phyloP scores from a whole-genome alignment of 2,113 vertebrate species.

The Siphamia tubifer region DNA sequence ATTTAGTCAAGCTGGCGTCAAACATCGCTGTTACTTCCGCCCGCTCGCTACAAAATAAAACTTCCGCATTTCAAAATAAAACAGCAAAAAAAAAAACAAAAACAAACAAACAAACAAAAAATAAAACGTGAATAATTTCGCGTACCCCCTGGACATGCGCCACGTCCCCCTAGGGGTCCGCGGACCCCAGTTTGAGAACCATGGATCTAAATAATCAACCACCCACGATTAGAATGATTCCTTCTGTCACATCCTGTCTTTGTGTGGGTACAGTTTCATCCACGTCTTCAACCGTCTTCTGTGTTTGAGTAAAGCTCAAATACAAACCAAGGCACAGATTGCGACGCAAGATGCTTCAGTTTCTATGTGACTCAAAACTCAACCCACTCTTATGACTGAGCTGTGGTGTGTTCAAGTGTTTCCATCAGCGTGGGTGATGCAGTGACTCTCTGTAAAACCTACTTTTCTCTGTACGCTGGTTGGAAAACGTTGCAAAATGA shows the following conservation, averaged over 20 bases:
- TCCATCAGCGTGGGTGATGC: slow-evolving; percentile 7
- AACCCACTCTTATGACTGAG: slow-evolving; percentile 18
- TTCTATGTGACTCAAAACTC: slow-evolving; percentile 29
- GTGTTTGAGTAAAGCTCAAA: neutral
- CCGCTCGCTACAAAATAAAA: too few species aligned
- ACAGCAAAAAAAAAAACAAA: too few species aligned
- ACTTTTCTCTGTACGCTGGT: neutral
- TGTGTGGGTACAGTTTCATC: neutral
- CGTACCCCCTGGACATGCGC: too few species aligned
- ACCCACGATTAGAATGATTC: too few species aligned
- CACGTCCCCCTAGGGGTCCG: too few species aligned
- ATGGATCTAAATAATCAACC: too few species aligned
- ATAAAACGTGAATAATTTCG: too few species aligned
- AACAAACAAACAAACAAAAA: too few species aligned
- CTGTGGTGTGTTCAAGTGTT: neutral
- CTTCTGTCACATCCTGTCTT: neutral
- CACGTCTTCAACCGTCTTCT: neutral
- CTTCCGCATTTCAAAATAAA: too few species aligned
- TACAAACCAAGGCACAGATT: neutral
- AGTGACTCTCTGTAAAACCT: neutral
- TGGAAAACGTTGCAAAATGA: neutral
- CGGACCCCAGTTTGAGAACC: too few species aligned
- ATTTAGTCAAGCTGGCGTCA: too few species aligned
- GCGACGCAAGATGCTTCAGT: neutral
- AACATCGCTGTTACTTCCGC: too few species aligned